Evolutionary conservation across 2,888 invertebrate genomes (phyloP).

Genomic region (Parascotia fuliginaria): DNA sequence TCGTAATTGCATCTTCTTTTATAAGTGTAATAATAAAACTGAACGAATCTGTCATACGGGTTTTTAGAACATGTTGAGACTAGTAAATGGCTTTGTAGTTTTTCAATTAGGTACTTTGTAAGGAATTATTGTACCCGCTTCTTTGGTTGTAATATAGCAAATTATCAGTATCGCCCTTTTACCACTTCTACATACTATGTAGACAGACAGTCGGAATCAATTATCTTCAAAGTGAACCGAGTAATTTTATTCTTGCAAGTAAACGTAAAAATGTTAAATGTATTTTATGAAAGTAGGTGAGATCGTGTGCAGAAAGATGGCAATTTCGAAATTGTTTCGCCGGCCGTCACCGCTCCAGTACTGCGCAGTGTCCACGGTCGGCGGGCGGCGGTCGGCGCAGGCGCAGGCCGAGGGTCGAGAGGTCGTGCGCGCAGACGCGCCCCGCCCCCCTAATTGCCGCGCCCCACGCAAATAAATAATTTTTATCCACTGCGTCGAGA

Average conservation of each 20-base stretch:
- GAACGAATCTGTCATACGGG: conserved; percentile 35
- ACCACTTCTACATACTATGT: background rate
- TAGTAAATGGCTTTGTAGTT: conserved; percentile 18
- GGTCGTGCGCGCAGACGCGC: conserved; percentile 79
- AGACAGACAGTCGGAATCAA: background rate
- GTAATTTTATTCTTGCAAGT: conserved; percentile 25
- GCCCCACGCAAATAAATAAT: conserved; percentile 85
- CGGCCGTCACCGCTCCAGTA: conserved; percentile 60
- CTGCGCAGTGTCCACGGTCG: conserved; percentile 57
- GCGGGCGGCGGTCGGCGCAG: conserved; percentile 31
- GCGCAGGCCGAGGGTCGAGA: conserved; percentile 68
- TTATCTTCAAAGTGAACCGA: conserved; percentile 11
- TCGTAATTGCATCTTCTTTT: conserved; percentile 66
- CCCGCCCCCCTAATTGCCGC: conserved; percentile 84
- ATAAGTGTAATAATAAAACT: conserved; percentile 44
- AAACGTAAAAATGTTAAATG: conserved; percentile 35
- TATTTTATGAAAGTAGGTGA: conserved; percentile 56
- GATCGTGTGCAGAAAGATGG: conserved; percentile 59
- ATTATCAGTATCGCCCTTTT: conserved; percentile 6
- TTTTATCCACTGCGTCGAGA: conserved; percentile 76
- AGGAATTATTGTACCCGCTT: background rate
- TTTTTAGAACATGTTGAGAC: conserved; percentile 26
- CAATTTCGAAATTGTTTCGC: conserved; percentile 69
- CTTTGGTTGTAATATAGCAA: background rate
- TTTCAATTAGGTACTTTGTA: conserved; percentile 12